Evolutionary conservation across 2,888 invertebrate species (phyloP).

Genomic region (Cerastoderma edule): DNA sequence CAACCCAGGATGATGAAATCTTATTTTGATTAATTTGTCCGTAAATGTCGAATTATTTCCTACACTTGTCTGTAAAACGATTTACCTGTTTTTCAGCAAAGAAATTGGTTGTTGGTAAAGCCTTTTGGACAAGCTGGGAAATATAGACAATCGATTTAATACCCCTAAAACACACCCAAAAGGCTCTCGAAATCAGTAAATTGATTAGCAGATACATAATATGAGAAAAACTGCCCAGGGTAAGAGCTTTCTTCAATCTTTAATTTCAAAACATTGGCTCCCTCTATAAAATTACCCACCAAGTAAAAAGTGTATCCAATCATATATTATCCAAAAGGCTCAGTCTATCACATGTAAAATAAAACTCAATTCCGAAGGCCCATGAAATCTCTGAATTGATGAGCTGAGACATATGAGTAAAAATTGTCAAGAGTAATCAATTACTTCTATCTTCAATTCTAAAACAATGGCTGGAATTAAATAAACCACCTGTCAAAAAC

Average conservation of each 20-base stretch:
- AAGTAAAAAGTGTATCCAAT: neutral
- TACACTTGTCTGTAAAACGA: neutral
- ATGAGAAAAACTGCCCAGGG: neutral
- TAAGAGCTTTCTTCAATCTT: neutral
- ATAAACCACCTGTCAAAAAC: neutral
- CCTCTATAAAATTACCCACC: neutral
- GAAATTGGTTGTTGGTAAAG: no score
- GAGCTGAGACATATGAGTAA: no score
- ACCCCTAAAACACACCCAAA: neutral
- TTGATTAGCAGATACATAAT: neutral
- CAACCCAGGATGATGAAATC: neutral
- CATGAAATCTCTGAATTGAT: no score
- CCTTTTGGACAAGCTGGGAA: no score
- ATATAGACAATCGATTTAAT: neutral
- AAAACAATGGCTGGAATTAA: neutral
- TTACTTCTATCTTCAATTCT: neutral
- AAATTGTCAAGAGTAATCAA: conserved; percentile 1
- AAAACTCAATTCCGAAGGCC: no score
- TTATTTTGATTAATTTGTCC: neutral
- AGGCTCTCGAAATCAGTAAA: neutral
- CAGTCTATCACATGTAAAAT: neutral
- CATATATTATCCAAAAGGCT: neutral
- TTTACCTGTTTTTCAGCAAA: neutral
- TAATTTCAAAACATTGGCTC: neutral
- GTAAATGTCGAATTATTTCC: neutral